These are phyloP conservation scores for Drosophila ezoana DNA, from an alignment of 2,888 invertebrate genomes.

Conservation along the genomic window DNA sequence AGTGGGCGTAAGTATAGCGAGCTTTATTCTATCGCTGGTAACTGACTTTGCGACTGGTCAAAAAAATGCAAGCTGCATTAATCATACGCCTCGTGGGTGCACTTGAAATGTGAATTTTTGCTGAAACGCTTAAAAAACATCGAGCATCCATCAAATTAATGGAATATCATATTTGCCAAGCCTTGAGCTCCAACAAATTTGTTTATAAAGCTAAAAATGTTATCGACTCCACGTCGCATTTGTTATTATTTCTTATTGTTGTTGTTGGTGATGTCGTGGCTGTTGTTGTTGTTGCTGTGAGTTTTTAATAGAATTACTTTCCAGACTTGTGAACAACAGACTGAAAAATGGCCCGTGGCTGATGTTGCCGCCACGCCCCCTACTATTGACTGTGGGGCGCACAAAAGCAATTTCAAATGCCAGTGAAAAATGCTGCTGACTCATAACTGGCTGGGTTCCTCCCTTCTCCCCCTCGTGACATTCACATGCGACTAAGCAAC, in stretches of 20 bases:
- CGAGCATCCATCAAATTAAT: constrained; percentile 64
- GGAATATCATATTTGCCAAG: constrained; percentile 61
- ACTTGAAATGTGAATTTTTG: constrained; percentile 11
- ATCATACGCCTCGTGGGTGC: constrained; percentile 54
- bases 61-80: constrained; percentile 55
- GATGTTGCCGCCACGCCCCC: constrained; percentile 2
- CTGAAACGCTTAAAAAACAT: constrained; percentile 10
- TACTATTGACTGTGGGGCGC: constrained; percentile 11
- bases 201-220: constrained; percentile 51
- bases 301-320: constrained; percentile 72
- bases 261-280: constrained; percentile 9
- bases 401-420: constrained; percentile 54
- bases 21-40: neutral
- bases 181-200: constrained; percentile 36
- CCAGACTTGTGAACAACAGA: constrained; percentile 49
- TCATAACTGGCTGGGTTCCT: constrained; percentile 54
- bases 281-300: constrained; percentile 25
- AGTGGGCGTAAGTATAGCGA: neutral
- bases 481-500: constrained; percentile 29
- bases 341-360: constrained; percentile 42
- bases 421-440: constrained; percentile 54
- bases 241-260: constrained; percentile 24
- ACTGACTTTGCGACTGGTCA: constrained; percentile 1
- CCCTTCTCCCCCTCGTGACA: neutral
- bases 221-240: constrained; percentile 47